These are phyloP conservation scores for Alviniconcha marisindica DNA, from an alignment of 1,140 invertebrate species.

Conservation along the genomic window DNA sequence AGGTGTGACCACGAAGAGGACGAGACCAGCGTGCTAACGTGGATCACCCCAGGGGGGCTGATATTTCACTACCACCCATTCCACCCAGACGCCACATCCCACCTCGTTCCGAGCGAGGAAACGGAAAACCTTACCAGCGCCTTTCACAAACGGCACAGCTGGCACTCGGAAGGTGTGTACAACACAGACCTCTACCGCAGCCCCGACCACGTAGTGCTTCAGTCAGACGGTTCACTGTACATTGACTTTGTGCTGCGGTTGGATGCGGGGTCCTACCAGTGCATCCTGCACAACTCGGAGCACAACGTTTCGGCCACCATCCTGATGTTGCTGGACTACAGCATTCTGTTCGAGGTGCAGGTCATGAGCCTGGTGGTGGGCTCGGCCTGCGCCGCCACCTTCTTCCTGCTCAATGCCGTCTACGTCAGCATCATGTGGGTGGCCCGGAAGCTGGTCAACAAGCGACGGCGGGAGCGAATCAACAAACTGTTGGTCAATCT, in stretches of 20 bases:
- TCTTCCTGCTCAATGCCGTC: conserved; percentile 79
- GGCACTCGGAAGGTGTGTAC: conserved; percentile 57
- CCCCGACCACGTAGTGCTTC: conserved; percentile 71
- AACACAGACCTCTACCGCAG: conserved; percentile 45
- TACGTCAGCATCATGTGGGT: conserved; percentile 57
- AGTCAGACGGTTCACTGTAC: conserved; percentile 83
- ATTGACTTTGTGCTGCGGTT: conserved; percentile 82
- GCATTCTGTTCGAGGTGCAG: conserved; percentile 85
- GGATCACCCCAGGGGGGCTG: conserved; percentile 48
- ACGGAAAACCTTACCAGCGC: conserved; percentile 30
- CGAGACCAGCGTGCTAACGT: conserved; percentile 41
- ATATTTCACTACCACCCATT: conserved; percentile 46
- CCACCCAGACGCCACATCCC: conserved; percentile 45
- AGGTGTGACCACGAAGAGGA: conserved; percentile 39
- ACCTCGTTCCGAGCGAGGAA: conserved; percentile 42
- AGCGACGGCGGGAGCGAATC: conserved; percentile 63
- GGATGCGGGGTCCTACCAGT: conserved; percentile 92
- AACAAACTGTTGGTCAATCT: conserved; percentile 67
- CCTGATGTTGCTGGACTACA: conserved; percentile 57
- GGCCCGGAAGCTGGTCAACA: conserved; percentile 62
- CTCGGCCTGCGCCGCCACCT: conserved; percentile 84
- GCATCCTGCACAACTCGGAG: conserved; percentile 89
- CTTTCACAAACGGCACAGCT: conserved; percentile 54
- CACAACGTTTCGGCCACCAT: conserved; percentile 80
- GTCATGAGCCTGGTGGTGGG: conserved; percentile 90